Base-by-base conservation (phyloP, 2,888 invertebrate species). In the Drosophila vallismaia region DNA sequence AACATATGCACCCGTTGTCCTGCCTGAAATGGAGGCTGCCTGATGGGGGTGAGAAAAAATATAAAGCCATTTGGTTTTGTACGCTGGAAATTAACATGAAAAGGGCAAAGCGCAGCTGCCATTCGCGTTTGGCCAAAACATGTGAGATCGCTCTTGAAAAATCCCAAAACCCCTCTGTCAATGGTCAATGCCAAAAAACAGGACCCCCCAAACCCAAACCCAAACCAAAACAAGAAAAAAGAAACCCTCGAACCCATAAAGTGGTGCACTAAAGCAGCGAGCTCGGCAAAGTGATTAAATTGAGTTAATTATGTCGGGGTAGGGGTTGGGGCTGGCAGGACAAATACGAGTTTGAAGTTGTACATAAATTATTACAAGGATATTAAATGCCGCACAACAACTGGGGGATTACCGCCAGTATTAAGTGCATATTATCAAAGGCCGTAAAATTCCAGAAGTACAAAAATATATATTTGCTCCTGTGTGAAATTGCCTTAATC, bases 41-140 rank as follows among this genome's bases (percentile, higher is more conserved):
- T 2, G 19, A 19, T 8, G 6, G n/a, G 55, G 46, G 58, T 46
- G 58, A 31, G 51, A 40, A 55, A 58, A 62, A 73, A 68, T 68
- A 71, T 70, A 74, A 78, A 64, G 66, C 75, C 77, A 84, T 85
- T 81, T 85, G 75, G 72, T 64, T 77, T 74, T 75, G 77, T 80
- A 33, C 36, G 78, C 71, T 80, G 75, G 71, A 76, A 83, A 83
- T 85, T 74, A 86, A 84, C 83, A 84, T 84, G 86, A 84, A 84
- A 84, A 80, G 81, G 83, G 81, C 86, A 83, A 83, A 86, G 81
- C 83, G 69, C 62, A 76, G 84, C 63, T 78, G 84, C 78, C 83
- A 79, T 51, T 62, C 70, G 70, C 69, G 52, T 52, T 48, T 59
- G 52, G 38, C 52, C 66, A 48, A n/a, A 71, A 59, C 58, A 72